phyloP scores from a whole-genome alignment of 2,797 vertebrate genomes.

The Chanos chanos region DNA sequence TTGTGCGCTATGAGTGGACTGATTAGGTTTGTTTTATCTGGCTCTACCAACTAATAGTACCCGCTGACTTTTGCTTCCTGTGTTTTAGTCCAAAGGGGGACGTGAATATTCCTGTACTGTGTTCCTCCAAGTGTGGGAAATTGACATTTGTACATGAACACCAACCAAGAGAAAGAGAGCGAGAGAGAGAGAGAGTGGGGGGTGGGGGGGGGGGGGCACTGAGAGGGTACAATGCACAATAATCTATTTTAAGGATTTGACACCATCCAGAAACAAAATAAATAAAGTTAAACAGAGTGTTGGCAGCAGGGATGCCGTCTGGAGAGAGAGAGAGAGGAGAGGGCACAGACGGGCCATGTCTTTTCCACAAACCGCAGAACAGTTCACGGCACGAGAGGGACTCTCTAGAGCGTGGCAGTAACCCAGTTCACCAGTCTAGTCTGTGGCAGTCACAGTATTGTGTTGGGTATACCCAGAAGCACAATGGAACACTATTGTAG shows the following conservation, averaged over 20 bases:
- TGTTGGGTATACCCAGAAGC: constrained; percentile 24
- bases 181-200: too few species aligned
- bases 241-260: constrained; percentile 20
- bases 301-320: constrained; percentile 40
- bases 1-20: too few species aligned
- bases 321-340: too few species aligned
- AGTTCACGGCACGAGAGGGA: constrained; percentile 1
- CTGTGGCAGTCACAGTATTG: constrained; percentile 35
- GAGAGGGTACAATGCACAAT: constrained; percentile 29
- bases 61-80: too few species aligned
- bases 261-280: constrained; percentile 30
- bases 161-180: not conserved
- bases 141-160: not conserved
- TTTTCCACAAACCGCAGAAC: not conserved
- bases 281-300: constrained; percentile 21
- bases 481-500: constrained; percentile 38
- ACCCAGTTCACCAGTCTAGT: constrained; percentile 1
- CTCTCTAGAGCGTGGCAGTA: constrained; percentile 1
- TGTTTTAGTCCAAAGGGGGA: too few species aligned
- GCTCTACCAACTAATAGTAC: too few species aligned
- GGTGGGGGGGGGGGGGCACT: too few species aligned
- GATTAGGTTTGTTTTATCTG: too few species aligned
- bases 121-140: constrained; percentile 36
- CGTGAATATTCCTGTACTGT: too few species aligned
- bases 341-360: constrained; percentile 18